Conservation (phyloP, 2,797 vertebrate genomes). For the Typhlichthys eigenmanni region DNA sequence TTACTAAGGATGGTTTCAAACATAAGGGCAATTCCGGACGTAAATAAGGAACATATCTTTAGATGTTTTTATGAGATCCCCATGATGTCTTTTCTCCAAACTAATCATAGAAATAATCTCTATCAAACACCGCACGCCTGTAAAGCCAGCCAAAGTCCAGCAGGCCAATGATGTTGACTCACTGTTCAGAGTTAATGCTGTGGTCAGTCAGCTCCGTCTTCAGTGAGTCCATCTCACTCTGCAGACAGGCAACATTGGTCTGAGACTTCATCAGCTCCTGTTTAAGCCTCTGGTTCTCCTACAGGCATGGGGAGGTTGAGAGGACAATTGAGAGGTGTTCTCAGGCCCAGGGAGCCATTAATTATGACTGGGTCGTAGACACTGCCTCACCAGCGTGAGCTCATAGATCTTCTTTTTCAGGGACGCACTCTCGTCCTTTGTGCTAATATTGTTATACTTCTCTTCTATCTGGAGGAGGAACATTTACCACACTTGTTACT, state of each 20-base stretch:
- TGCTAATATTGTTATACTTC: conserved; percentile 83
- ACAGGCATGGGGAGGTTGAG: background rate
- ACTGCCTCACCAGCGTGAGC: conserved; percentile 82
- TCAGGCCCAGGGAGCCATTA: too few relatives aligned
- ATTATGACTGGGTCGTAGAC: background rate
- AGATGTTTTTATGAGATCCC: too few relatives aligned
- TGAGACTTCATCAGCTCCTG: conserved; percentile 94
- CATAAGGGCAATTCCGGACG: too few relatives aligned
- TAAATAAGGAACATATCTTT: too few relatives aligned
- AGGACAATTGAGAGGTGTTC: background rate
- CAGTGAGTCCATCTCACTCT: conserved; percentile 91
- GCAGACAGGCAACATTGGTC: conserved; percentile 90
- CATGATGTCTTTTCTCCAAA: background rate
- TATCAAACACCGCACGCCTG: background rate
- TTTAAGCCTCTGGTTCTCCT: conserved; percentile 94
- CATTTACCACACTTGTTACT: background rate
- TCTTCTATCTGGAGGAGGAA: conserved; percentile 84
- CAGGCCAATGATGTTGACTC: conserved; percentile 21
- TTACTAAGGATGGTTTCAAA: too few relatives aligned
- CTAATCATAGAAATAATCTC: background rate
- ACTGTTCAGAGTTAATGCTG: conserved; percentile 90
- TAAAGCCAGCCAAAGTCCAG: background rate
- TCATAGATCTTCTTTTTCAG: conserved; percentile 89
- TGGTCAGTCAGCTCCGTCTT: conserved; percentile 94
- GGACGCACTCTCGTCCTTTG: conserved; percentile 84